Base-by-base conservation (phyloP, 2,888 invertebrate genomes). In the Stenurella melanura region DNA sequence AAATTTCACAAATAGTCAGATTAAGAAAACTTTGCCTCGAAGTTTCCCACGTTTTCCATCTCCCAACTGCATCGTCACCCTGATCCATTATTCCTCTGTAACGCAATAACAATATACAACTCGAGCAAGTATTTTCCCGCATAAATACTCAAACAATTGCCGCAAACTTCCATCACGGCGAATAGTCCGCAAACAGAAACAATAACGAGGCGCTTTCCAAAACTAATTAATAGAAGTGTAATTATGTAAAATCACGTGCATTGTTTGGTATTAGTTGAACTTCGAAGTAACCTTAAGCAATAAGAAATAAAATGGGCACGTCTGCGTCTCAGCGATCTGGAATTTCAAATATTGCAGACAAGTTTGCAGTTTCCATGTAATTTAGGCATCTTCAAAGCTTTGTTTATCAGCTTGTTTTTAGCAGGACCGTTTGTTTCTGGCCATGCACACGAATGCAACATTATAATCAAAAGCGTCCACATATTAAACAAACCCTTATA, bases 241-340 rank as follows among this genome's bases (percentile, higher is more conserved):
- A 81, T 81, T 81, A 78, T 75, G 81, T 76, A 74, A 81, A 81
- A 78, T 81, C 81, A 78, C 80, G 78, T 80, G 78, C 81, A 81
- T 81, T 81, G 81, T 81, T 81, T 76, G 61, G 68, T 64, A 63
- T 63, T 63, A 68, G 61, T 56, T 50, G 67, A 76, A 71, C 63
- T 74, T 76, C 50, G 73, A 19, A 60, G 57, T 60, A 42, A 10
- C 61, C 34, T 19, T 42, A 50, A 42, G 19, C 72, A 50, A 50
- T 54, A 50, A 72, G 63, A 61, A 60, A 38, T 63, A 60, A 70
- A 70, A 70, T 30, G 42, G 19, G 38, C 42, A 42, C 18, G 58
- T 58, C 19, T 34, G 21, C 18, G 58, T 58, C 19, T 34, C 58
- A 15, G 38, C 17, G 21, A 50, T 54, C 61, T 42, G 69, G 69